Evolutionary conservation across 2,888 invertebrate genomes (phyloP), one percentile per base, ranked within the genome.

Genomic region (Drosophila siamana): DNA sequence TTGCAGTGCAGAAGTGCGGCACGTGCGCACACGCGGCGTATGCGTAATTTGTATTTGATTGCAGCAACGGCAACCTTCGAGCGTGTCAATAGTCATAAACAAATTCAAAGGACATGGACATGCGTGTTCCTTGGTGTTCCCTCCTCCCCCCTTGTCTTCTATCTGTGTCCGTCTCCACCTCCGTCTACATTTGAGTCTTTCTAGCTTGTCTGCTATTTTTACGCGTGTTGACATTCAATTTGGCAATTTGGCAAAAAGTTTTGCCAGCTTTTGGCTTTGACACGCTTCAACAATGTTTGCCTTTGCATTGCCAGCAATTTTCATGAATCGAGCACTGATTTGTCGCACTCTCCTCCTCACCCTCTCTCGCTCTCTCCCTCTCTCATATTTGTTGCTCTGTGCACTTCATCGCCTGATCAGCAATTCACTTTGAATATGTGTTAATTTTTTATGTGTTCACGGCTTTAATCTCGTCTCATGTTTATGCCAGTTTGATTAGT

Each of bases 151-250:
- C 40, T 38, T 47, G 52, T 38, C 19, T 36, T 40, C 13, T 47
- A 40, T 15, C 33, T 36, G 24, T 8, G 24, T 8, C 22, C 24
- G 11, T 6, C 40, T 24, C 33, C 24, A n/a, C n/a, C n/a, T n/a
- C n/a, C n/a, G n/a, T n/a, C n/a, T n/a, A n/a, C n/a, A n/a, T n/a
- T n/a, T n/a, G n/a, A n/a, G 26, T 4, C 5, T 55, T 30, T 15
- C 11, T 26, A 47, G 19, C 65, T 54, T 63, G 48, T 66, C 63
- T 70, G 77, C 74, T 77, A 87, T 88, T 82, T 86, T 82, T 85
- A 86, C 89, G 87, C 89, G 80, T 86, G 87, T 86, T 88, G 87
- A 86, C 86, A 88, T 85, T 88, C 86, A 88, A 87, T 87, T 86
- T 86, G 89, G 71, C 86, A 86, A 86, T 83, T 86, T 83, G 77